Percentiles rank a stretch among this genome's conserved stretches.
Conservation (phyloP, 2,113 vertebrate genomes). For the Nesogale talazaci region DNA sequence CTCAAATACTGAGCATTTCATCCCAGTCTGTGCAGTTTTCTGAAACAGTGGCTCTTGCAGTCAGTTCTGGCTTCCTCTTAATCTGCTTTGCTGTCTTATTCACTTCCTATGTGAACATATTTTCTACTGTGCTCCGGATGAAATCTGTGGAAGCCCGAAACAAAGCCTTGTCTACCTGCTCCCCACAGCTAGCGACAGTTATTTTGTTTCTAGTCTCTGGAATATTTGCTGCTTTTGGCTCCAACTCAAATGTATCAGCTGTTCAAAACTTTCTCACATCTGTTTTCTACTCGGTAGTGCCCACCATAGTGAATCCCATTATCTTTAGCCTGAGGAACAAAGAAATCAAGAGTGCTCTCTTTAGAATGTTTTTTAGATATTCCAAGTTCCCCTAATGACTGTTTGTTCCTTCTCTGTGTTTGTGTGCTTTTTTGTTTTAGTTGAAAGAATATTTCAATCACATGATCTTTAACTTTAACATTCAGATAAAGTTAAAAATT, state of each 20-base stretch:
- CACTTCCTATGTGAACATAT: no score
- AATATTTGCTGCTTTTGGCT: not conserved
- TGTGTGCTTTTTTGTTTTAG: not conserved
- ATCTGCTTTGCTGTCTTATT: no score
- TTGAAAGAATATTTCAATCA: not conserved
- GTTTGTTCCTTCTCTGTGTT: no score
- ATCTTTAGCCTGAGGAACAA: slow-evolving; percentile 4
- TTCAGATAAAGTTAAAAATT: not conserved
- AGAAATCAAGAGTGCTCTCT: not conserved
- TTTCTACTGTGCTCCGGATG: no score
- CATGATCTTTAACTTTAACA: not conserved
- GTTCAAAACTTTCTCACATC: not conserved
- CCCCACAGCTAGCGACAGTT: slow-evolving; percentile 4
- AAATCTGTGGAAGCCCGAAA: no score
- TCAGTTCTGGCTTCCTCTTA: no score
- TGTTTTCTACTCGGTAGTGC: not conserved
- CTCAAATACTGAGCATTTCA: no score
- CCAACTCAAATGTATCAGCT: not conserved
- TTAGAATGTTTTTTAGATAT: not conserved
- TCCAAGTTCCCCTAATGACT: not conserved
- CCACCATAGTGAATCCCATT: not conserved
- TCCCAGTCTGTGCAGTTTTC: no score
- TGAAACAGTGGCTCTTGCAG: no score
- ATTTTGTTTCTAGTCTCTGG: not conserved
- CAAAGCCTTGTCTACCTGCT: slow-evolving; percentile 46